phyloP scores from a whole-genome alignment of 2,888 invertebrate species.

The Archips xylosteana region DNA sequence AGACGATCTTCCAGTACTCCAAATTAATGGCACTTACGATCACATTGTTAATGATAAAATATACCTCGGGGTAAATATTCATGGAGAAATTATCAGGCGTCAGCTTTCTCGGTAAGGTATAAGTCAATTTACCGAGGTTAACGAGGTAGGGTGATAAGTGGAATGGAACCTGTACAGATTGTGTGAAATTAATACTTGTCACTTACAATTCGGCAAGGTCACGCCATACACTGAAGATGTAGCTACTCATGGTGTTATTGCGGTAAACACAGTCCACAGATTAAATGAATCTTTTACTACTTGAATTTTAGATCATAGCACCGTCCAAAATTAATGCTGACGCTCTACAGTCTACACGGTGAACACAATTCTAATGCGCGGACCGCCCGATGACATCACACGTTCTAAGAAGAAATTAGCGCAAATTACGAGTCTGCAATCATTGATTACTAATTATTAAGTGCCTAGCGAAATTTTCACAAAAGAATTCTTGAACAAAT shows the following conservation, averaged over 20 bases:
- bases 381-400: slow-evolving; percentile 71
- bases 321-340: slow-evolving; percentile 59
- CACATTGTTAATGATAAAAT: slow-evolving; percentile 27
- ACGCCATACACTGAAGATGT: slow-evolving; percentile 6
- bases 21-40: slow-evolving; percentile 18
- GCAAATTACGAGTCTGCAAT: slow-evolving; percentile 56
- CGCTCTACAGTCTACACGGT: slow-evolving; percentile 50
- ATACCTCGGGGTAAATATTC: slow-evolving; percentile 29
- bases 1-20: slow-evolving; percentile 8
- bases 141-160: slow-evolving; percentile 16
- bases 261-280: slow-evolving; percentile 17
- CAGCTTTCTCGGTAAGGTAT: slow-evolving; percentile 29
- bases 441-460: slow-evolving; percentile 56
- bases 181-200: slow-evolving; percentile 12
- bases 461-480: slow-evolving; percentile 28
- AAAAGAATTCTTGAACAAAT: neutral
- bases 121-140: slow-evolving; percentile 27
- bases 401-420: slow-evolving; percentile 65
- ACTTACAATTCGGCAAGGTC: slow-evolving; percentile 32
- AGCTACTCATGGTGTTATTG: slow-evolving; percentile 30
- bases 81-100: slow-evolving; percentile 24
- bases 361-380: slow-evolving; percentile 67
- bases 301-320: slow-evolving; percentile 37
- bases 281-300: slow-evolving; percentile 25
- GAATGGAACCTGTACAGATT: slow-evolving; percentile 9